Conservation (phyloP, 2,113 vertebrate species). For the Caracal caracal region DNA sequence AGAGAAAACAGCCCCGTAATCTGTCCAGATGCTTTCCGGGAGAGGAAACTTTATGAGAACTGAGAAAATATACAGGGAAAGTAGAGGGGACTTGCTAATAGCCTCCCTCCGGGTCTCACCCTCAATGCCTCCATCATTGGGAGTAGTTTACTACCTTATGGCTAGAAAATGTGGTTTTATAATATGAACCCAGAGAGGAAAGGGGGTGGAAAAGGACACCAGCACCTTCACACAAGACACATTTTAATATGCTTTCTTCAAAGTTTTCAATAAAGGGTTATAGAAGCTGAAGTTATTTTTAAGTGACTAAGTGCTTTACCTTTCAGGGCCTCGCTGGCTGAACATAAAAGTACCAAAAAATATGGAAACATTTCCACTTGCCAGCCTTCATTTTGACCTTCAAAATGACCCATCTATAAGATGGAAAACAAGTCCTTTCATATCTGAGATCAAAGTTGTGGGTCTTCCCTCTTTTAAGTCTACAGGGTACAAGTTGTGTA, state of each 20-base stretch:
- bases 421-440: background rate
- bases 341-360: conserved; percentile 57
- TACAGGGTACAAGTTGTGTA: accelerated
- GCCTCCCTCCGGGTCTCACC: background rate
- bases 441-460: conserved; percentile 54
- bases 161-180: background rate
- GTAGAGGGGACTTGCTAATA: background rate
- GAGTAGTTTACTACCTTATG: background rate
- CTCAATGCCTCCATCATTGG: background rate
- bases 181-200: background rate
- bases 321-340: conserved; percentile 27
- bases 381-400: conserved; percentile 49
- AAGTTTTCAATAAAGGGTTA: background rate
- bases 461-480: conserved; percentile 30
- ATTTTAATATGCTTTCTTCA: background rate
- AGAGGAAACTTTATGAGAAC: conserved; percentile 23
- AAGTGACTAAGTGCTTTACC: conserved; percentile 38
- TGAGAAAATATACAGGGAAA: background rate
- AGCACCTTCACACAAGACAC: background rate
- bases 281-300: conserved; percentile 41
- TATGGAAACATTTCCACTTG: conserved; percentile 58
- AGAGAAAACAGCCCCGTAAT: background rate
- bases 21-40: background rate
- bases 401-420: background rate
- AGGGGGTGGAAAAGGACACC: background rate